Conservation (phyloP, 2,888 invertebrate genomes). For the Phragmatobia fuliginosa region DNA sequence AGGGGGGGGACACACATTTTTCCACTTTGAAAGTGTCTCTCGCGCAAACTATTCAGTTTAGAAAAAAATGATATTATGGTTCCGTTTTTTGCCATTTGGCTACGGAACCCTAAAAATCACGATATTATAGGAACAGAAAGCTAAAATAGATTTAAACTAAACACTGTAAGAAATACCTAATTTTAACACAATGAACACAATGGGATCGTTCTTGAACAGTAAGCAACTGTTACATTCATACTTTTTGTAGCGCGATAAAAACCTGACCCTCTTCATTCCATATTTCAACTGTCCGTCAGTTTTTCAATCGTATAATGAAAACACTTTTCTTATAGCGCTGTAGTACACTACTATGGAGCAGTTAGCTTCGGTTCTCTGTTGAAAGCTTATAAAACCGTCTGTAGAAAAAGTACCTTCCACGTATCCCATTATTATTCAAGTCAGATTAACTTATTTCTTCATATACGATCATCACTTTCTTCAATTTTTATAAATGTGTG, state of each 20-base stretch:
- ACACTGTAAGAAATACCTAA: neutral
- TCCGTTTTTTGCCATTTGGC: too few relatives aligned
- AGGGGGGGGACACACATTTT: too few relatives aligned
- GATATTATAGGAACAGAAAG: neutral
- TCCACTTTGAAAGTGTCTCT: too few relatives aligned
- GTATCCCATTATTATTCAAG: neutral
- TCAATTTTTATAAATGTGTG: neutral
- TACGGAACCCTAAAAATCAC: too few relatives aligned
- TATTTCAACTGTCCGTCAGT: slow-evolving; percentile 16
- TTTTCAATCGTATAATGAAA: slow-evolving; percentile 16
- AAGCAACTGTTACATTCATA: slow-evolving; percentile 11
- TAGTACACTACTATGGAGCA: neutral
- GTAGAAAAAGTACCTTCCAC: neutral
- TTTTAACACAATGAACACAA: neutral
- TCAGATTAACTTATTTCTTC: neutral
- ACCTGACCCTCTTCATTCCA: slow-evolving; percentile 15
- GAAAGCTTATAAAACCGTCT: neutral
- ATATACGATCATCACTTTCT: neutral
- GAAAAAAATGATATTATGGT: too few relatives aligned
- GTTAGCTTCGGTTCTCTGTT: neutral
- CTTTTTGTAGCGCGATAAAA: slow-evolving; percentile 10
- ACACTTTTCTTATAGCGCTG: slow-evolving; percentile 2
- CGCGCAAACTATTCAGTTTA: too few relatives aligned
- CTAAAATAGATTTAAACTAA: neutral
- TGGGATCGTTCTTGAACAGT: slow-evolving; percentile 2